Percentiles rank a stretch among this genome's conserved stretches.
These are phyloP conservation scores for Chloroceryle inda DNA, from an alignment of 2,797 vertebrate genomes.

Conservation along the genomic window DNA sequence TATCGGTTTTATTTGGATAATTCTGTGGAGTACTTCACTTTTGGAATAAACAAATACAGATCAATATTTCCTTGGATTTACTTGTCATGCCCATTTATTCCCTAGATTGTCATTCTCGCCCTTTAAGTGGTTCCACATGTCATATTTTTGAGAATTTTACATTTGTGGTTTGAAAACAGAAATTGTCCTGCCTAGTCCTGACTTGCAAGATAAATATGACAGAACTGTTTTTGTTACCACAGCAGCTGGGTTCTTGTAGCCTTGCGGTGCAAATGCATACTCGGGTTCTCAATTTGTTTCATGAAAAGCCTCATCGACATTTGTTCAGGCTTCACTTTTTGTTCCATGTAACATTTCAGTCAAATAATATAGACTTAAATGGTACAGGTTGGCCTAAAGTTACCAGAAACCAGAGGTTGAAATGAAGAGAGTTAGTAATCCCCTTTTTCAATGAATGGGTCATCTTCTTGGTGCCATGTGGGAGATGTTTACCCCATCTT, in stretches of 20 bases:
- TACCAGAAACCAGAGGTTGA: not conserved
- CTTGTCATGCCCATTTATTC: not conserved
- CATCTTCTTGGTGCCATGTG: not conserved
- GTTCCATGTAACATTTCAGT: not conserved
- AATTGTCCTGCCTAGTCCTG: not conserved
- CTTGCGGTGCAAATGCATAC: not conserved
- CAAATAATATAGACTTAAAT: not conserved
- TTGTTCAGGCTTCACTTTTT: not conserved
- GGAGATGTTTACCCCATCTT: not conserved
- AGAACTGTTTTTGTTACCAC: not conserved
- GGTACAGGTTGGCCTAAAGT: not conserved
- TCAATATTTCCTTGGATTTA: constrained; percentile 1
- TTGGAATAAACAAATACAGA: not conserved
- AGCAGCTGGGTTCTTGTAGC: not conserved
- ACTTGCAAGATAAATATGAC: not conserved
- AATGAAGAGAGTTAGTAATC: not conserved
- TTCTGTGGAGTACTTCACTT: not conserved
- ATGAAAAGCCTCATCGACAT: not conserved
- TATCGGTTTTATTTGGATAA: not conserved
- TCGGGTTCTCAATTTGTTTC: not conserved
- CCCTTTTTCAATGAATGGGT: not conserved
- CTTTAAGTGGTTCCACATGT: not conserved
- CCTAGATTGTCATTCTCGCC: not conserved
- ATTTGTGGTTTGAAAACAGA: not conserved
- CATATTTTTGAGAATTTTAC: not conserved